phyloP scores from a whole-genome alignment of 2,113 vertebrate species.

The Dipodomys spectabilis region DNA sequence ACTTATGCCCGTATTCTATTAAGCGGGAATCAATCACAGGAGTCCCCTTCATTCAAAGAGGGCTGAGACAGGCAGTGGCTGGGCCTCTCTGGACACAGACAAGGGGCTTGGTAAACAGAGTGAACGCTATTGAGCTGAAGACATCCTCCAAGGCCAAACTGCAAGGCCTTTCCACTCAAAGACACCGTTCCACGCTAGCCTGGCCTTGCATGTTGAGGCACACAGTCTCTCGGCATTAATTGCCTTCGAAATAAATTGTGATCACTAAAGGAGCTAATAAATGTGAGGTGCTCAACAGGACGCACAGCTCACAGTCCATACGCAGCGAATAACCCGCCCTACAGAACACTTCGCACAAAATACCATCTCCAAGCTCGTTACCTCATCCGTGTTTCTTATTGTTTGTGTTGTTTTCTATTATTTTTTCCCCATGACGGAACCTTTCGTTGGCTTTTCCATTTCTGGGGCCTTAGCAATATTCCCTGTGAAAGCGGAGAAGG shows the following conservation, averaged over 20 bases:
- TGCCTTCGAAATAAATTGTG: not conserved
- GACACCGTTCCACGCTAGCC: too few relatives aligned
- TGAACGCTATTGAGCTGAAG: accelerated
- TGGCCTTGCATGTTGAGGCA: too few relatives aligned
- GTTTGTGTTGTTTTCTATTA: not conserved
- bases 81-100: not conserved
- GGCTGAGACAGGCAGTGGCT: too few relatives aligned
- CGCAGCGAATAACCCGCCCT: accelerated
- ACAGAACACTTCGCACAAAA: not conserved
- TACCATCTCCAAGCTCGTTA: not conserved
- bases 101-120: not conserved
- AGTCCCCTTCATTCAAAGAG: not conserved
- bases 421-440: not conserved
- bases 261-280: not conserved
- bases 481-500: not conserved
- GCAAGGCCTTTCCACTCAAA: not conserved
- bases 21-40: not conserved
- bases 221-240: not conserved
- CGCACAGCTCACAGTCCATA: accelerated
- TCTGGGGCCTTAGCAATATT: not conserved
- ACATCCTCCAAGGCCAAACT: not conserved
- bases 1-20: not conserved
- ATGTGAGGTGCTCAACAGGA: accelerated
- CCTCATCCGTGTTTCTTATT: not conserved
- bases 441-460: not conserved